phyloP scores from a whole-genome alignment of 2,113 vertebrate genomes.

The Callipepla squamata region DNA sequence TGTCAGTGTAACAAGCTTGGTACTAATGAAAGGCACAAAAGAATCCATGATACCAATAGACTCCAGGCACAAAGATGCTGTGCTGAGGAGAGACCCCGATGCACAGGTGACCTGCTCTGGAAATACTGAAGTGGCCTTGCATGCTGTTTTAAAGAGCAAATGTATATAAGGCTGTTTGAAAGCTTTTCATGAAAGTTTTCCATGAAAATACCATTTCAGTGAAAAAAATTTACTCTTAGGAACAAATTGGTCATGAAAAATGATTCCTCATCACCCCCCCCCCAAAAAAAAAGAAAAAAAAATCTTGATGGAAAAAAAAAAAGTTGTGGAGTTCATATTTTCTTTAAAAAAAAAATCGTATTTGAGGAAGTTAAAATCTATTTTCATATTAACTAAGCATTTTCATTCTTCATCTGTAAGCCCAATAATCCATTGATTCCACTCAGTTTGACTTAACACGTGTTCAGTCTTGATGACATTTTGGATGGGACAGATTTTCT shows the following conservation, averaged over 20 bases:
- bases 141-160: background rate
- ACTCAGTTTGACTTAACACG: background rate
- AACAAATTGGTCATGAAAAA: background rate
- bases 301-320: background rate
- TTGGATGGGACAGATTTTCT: background rate
- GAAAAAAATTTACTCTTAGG: background rate
- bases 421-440: background rate
- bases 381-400: background rate
- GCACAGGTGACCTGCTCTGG: background rate
- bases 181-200: background rate
- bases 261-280: background rate
- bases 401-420: background rate
- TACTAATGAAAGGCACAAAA: background rate
- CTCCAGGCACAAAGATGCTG: background rate
- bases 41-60: background rate
- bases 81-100: background rate
- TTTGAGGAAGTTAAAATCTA: background rate
- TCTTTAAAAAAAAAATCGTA: background rate
- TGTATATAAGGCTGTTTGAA: background rate
- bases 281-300: too few species aligned
- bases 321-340: background rate
- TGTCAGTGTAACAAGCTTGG: background rate
- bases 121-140: background rate
- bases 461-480: background rate
- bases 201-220: background rate